Evolutionary conservation across 2,888 invertebrate genomes (phyloP).

Genomic region (Trissonchulus sp.): DNA sequence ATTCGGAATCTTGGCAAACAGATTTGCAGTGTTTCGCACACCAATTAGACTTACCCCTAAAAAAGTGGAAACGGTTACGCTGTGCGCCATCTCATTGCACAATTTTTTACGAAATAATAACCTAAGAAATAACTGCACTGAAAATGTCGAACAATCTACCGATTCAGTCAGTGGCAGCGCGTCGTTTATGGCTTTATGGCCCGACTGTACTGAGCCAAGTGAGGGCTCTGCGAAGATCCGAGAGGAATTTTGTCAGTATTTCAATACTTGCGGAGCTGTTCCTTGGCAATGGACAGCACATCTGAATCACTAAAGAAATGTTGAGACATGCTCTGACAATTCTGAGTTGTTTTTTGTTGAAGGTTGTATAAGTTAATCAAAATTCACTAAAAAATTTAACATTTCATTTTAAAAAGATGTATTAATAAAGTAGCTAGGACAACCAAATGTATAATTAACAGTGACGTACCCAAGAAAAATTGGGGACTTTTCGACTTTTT

Average conservation of each 20-base stretch:
- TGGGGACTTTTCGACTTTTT: too few relatives aligned
- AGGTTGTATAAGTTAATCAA: too few relatives aligned
- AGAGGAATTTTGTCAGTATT: not conserved
- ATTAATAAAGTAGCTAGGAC: too few relatives aligned
- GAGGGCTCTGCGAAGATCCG: not conserved
- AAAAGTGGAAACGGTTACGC: not conserved
- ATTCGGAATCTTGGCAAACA: not conserved
- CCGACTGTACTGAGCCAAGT: not conserved
- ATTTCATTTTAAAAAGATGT: too few relatives aligned
- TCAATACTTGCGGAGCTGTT: not conserved
- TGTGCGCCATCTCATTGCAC: not conserved
- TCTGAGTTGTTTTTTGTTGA: too few relatives aligned
- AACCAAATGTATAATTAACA: too few relatives aligned
- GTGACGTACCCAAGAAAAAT: too few relatives aligned
- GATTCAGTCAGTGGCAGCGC: not conserved
- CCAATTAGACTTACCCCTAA: not conserved
- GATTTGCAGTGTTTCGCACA: not conserved
- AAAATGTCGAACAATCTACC: not conserved
- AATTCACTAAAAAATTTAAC: too few relatives aligned
- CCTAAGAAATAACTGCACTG: not conserved
- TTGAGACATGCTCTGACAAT: too few relatives aligned
- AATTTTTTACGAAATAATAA: not conserved
- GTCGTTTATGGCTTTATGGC: too few relatives aligned
- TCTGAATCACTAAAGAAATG: too few relatives aligned
- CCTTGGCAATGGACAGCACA: too few relatives aligned